Evolutionary conservation across 2,797 vertebrate genomes (phyloP).

Genomic region (Chaunax sp.): DNA sequence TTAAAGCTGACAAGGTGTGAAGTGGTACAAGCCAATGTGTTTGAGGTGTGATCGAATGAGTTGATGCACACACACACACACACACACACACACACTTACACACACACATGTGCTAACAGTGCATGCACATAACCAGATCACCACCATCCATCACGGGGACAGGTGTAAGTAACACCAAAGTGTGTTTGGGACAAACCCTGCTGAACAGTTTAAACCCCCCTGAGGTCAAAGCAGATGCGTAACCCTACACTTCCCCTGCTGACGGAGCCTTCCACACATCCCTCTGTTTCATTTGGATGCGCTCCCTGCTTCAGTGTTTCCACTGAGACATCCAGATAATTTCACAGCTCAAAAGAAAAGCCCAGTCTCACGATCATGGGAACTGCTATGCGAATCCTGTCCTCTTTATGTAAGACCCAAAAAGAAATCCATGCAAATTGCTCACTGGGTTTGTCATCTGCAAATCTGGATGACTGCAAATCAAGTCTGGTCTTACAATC

Average conservation of each 20-base stretch:
- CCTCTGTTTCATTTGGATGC: slow-evolving; percentile 70
- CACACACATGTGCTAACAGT: slow-evolving; percentile 7
- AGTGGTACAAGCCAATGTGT: slow-evolving; percentile 12
- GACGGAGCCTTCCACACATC: slow-evolving; percentile 59
- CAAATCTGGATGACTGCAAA: slow-evolving; percentile 41
- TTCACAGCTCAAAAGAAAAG: slow-evolving; percentile 73
- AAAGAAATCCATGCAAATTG: slow-evolving; percentile 62
- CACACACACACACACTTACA: slow-evolving; percentile 35
- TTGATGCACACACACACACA: slow-evolving; percentile 17
- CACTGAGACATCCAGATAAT: slow-evolving; percentile 69
- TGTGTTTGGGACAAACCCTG: slow-evolving; percentile 53
- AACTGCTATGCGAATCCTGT: slow-evolving; percentile 57
- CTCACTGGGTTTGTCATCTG: slow-evolving; percentile 57
- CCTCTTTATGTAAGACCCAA: slow-evolving; percentile 60
- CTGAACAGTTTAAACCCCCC: slow-evolving; percentile 64
- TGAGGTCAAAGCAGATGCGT: slow-evolving; percentile 72
- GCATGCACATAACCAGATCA: slow-evolving; percentile 66
- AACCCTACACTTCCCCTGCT: slow-evolving; percentile 67
- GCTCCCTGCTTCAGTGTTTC: slow-evolving; percentile 60
- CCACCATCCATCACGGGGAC: slow-evolving; percentile 55
- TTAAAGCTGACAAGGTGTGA: slow-evolving; percentile 27
- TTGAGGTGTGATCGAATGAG: slow-evolving; percentile 19
- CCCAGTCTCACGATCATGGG: slow-evolving; percentile 59
- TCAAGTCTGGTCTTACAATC: slow-evolving; percentile 35
- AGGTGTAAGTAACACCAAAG: slow-evolving; percentile 69